Evolutionary conservation across 2,888 invertebrate genomes (phyloP), one percentile per base, ranked within the genome.

Genomic region (Charanyca ferruginea): DNA sequence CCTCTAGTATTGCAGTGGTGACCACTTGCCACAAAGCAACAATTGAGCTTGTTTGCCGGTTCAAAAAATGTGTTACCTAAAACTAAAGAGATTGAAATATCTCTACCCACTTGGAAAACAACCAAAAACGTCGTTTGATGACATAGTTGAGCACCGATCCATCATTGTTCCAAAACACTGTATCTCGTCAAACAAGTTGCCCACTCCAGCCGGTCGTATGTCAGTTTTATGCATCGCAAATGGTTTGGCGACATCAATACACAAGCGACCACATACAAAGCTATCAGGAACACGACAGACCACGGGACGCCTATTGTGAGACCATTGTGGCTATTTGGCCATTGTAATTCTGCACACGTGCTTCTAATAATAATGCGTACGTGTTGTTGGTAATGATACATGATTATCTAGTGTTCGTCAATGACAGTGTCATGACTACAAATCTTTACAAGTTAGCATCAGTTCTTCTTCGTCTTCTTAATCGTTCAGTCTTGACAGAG

Each of bases 251-350:
- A 72, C 77, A 71, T 67, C 72, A 66, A 79, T 80, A 84, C 79
- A 65, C 73, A 67, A 69, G 77, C 75, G 77, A 74, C 75, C 66
- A 60, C 76, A 79, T 68, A 85, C 85, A 86, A 85, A 84, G 83
- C 83, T 84, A 87, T 87, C 86, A 78, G 73, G 64, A 72, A 76
- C 28, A 42, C 67, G 52, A 75, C 78, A 81, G 80, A 78, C 84
- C 64, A 77, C 77, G 66, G 73, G 78, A 78, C 80, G 77, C 71
- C 80, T 52, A 80, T 86, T 87, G 83, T 81, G 57, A 64, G 55
- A 54, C 73, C 55, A 77, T 80, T 82, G 80, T 82, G 58, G 75
- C 66, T 77, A 73, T 83, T 78, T 66, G 70, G 62, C 68, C 53
- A 80, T 82, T 80, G 77, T 79, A 58, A 67, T 60, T 76, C 66